A percentile compares a stretch with the other conserved stretches of the same genome.
Conservation (phyloP, 2,113 vertebrate genomes). For the Pygoscelis adeliae region DNA sequence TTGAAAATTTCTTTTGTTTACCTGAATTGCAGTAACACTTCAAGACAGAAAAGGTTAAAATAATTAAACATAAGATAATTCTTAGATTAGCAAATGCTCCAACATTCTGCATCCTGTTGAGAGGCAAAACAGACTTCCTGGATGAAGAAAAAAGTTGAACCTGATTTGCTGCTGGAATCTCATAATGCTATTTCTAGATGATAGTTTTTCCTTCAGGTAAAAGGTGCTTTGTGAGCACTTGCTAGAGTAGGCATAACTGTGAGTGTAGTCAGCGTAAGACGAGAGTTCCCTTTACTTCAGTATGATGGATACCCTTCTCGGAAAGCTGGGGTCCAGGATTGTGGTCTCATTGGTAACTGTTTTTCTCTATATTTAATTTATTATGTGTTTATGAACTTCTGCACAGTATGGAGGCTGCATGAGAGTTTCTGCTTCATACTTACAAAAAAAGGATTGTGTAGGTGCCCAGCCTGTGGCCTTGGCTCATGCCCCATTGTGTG, state of each 20-base stretch:
- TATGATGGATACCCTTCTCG: constrained; percentile 11
- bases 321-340: not conserved
- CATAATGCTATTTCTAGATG: constrained; percentile 12
- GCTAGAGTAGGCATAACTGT: not conserved
- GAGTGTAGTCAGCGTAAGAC: not conserved
- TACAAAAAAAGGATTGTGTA: constrained; percentile 57
- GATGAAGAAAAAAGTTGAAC: not conserved
- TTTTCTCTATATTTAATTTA: constrained; percentile 47
- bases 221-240: constrained; percentile 1
- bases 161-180: not conserved
- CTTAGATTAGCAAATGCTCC: not conserved
- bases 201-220: constrained; percentile 10
- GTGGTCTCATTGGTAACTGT: not conserved
- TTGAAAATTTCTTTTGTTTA: not conserved
- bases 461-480: constrained; percentile 67
- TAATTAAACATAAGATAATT: not conserved
- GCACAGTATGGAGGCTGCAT: constrained; percentile 1
- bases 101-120: not conserved
- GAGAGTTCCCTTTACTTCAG: constrained; percentile 24
- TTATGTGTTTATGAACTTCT: constrained; percentile 10
- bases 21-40: not conserved
- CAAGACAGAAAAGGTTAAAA: not conserved
- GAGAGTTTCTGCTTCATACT: constrained; percentile 16
- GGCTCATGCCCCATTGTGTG: constrained; percentile 42
- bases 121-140: constrained; percentile 18